Evolutionary conservation across 2,797 vertebrate genomes (phyloP).

Genomic region (Lemur catta): DNA sequence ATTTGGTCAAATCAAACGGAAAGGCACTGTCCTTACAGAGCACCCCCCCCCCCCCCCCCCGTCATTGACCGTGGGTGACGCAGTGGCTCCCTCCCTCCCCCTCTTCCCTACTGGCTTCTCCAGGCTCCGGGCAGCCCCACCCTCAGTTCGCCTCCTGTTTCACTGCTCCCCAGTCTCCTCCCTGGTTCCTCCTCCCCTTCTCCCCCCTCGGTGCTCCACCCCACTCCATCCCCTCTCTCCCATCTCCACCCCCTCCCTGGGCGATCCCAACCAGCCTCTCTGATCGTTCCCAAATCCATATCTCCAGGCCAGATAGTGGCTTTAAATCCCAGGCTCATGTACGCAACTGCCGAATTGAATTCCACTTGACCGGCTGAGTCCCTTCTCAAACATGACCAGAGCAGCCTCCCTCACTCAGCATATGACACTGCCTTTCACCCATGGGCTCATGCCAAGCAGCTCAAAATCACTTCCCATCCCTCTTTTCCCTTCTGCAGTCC

Average conservation of each 20-base stretch:
- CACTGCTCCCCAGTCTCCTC: not conserved
- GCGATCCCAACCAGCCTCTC: too few species aligned
- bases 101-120: not conserved
- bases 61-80: too few species aligned
- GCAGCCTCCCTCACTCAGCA: not conserved
- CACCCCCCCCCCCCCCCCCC: too few species aligned
- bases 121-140: not conserved
- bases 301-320: not conserved
- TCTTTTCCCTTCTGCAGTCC: not conserved
- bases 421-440: not conserved
- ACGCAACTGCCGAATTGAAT: not conserved
- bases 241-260: too few species aligned
- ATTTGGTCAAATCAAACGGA: not conserved
- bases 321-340: not conserved
- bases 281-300: not conserved
- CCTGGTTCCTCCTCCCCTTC: too few species aligned
- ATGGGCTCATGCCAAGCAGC: not conserved
- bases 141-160: not conserved
- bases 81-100: not conserved
- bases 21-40: too few species aligned
- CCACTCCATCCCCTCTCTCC: not conserved
- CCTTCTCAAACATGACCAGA: not conserved
- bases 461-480: not conserved
- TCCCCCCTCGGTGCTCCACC: too few species aligned
- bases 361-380: not conserved